Evolutionary conservation across 1,140 invertebrate species (phyloP).

Genomic region (Apis florea): DNA sequence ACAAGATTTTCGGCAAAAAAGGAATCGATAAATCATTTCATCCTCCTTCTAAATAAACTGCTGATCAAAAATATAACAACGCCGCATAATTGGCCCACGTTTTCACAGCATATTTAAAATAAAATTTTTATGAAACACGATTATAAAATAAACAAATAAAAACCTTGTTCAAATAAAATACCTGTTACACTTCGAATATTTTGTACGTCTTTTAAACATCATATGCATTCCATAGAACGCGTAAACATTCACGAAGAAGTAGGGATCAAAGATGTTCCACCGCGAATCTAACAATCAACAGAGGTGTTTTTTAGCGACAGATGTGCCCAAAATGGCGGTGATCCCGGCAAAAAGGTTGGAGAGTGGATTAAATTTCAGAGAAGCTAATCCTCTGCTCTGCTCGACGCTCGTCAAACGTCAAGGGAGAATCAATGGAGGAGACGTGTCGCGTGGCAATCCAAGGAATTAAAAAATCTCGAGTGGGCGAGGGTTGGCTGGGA

Average conservation of each 20-base stretch:
- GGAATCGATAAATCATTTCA: neutral
- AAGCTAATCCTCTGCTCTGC: conserved; percentile 25
- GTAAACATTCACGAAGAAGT: too few species aligned
- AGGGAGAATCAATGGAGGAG: conserved; percentile 24
- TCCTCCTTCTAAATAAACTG: too few species aligned
- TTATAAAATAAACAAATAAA: too few species aligned
- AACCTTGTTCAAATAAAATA: too few species aligned
- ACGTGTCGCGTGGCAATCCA: conserved; percentile 9
- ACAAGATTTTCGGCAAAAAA: neutral
- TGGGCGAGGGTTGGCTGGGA: neutral
- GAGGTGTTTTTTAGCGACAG: neutral
- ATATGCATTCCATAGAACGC: too few species aligned
- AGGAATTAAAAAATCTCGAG: conserved; percentile 44
- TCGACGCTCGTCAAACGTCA: conserved; percentile 19
- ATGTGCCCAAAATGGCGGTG: conserved; percentile 3
- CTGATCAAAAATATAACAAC: too few species aligned
- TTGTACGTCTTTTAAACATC: too few species aligned
- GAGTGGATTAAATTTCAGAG: conserved; percentile 47
- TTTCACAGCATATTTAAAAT: too few species aligned
- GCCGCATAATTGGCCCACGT: too few species aligned
- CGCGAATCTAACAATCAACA: neutral
- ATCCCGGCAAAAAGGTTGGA: conserved; percentile 10
- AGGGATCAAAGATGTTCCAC: too few species aligned
- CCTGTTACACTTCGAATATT: too few species aligned
- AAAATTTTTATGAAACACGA: too few species aligned